Evolutionary conservation across 2,113 vertebrate species (phyloP), one percentile per base, ranked within the genome.

Genomic region (Plecotus auritus): DNA sequence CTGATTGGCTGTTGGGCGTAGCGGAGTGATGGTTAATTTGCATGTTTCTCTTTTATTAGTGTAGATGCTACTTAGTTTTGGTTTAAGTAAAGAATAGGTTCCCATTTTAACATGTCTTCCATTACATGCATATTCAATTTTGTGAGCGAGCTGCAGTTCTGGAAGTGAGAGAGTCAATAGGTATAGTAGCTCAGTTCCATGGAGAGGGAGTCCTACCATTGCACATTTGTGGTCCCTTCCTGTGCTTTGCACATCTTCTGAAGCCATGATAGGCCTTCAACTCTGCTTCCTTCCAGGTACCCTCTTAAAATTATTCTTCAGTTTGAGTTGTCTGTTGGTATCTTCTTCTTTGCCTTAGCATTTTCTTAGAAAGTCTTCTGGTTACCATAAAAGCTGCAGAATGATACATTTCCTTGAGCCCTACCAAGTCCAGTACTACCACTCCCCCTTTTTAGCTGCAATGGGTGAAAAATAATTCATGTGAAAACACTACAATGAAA

Each of bases 341-440:
- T 37, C 42, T 80, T 88, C 28, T 49, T 82, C 30, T 95, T 93
- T 64, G 54, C 73, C 28, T 78, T 90, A 81, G 64, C 47, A 40
- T 86, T 90, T 87, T 40, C 73, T 93, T 85, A 66, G 76, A 91
- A 94, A 72, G 59, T 73, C 22, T 85, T 59, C 16, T 69, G 85
- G 9, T 35, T 89, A n/a, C 69, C 51, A 17, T 85, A 69, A 94
- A 59, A 49, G 11, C 23, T 92, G 9, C 66, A 42, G 26, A 77
- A 67, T 85, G 37, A 45, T 69, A 45, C 22, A 26, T 85, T 88
- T 94, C 45, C 70, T 94, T 82, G 59, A 28, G 16, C 28, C 72
- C 77, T 74, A 54, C 64, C 40, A 87, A 54, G 8, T 64, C 66
- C 51, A 54, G 67, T 11, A 51, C 40, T 76, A 9, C 82, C 13